Base-by-base conservation (phyloP, 1,140 invertebrate species). In the Cheumatopsyche charites region DNA sequence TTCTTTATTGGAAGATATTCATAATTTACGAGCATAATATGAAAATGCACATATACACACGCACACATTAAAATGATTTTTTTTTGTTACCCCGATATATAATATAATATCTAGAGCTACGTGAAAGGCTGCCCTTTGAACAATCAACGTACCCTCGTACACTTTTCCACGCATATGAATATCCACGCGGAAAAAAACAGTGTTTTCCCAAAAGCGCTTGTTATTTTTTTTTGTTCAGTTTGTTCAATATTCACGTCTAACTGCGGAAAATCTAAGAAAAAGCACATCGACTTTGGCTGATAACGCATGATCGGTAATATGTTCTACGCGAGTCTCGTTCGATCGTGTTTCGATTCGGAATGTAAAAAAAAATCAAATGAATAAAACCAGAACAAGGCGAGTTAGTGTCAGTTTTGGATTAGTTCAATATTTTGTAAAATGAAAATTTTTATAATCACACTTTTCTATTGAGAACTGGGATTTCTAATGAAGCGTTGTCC, bases 381-480 rank as follows among this genome's bases (percentile, higher is more conserved):
- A n/a, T n/a, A n/a, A 36, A 36, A 36, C 3, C 3, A 36, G 9
- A 36, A 36, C 29, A 36, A 36, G 29, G 29, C 29, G 29, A 36
- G 29, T 36, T 36, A 36, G 29, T n/a, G 23, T 62, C 21, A 41
- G 36, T 36, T 21, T 41, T 36, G 15, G 29, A 19, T 63, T 23
- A 23, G 21, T 58, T 26, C 2, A 21, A 23, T 58, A 52, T 13
- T 9, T n/a, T 19, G 43, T n/a, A 21, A 58, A 23, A 26, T 58
- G n/a, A 58, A 21, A 58, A 63, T 63, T 63, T 63, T 26, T n/a
- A 23, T 58, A 63, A 15, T 63, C 74, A 52, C 71, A 75, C 74
- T 73, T 70, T 61, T 73, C 58, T 70, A 19, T 75, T 73, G 23
- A 73, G 23, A 55, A 75, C 63, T 11, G 74, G 69, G 7, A 73